phyloP scores from a whole-genome alignment of 1,140 invertebrate species.

The Orchestia grillus region DNA sequence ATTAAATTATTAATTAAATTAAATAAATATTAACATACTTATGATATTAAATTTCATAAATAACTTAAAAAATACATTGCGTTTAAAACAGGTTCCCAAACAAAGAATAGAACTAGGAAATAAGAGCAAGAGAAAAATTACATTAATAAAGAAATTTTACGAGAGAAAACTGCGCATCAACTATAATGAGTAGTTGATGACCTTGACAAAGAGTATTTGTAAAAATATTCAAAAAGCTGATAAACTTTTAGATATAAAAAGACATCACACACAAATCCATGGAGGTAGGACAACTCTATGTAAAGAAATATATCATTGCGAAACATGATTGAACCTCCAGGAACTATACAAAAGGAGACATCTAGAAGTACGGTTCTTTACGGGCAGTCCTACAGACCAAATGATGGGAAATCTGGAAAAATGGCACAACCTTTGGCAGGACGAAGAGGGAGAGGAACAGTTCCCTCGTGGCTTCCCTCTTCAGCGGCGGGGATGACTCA shows the following conservation, averaged over 20 bases:
- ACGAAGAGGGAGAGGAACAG: not conserved
- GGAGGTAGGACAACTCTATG: no score
- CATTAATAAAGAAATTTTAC: not conserved
- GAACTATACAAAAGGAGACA: not conserved
- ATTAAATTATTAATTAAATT: no score
- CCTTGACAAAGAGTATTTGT: no score
- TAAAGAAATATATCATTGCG: not conserved
- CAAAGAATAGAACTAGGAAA: not conserved
- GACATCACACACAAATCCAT: no score
- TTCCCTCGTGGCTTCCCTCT: slow-evolving; percentile 27
- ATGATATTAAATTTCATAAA: no score
- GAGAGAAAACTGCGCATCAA: no score
- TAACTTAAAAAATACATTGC: not conserved
- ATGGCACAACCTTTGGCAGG: not conserved
- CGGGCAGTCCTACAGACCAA: not conserved
- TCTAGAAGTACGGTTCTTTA: not conserved
- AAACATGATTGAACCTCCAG: not conserved
- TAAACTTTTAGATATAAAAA: no score
- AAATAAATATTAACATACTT: no score
- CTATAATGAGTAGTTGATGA: no score
- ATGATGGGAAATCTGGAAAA: not conserved
- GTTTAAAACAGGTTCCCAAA: not conserved
- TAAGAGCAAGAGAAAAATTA: not conserved
- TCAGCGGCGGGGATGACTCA: slow-evolving; percentile 1
- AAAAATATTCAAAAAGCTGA: no score